Conservation (phyloP, 1,140 invertebrate species). For the Macrotrachela quadricornifera region DNA sequence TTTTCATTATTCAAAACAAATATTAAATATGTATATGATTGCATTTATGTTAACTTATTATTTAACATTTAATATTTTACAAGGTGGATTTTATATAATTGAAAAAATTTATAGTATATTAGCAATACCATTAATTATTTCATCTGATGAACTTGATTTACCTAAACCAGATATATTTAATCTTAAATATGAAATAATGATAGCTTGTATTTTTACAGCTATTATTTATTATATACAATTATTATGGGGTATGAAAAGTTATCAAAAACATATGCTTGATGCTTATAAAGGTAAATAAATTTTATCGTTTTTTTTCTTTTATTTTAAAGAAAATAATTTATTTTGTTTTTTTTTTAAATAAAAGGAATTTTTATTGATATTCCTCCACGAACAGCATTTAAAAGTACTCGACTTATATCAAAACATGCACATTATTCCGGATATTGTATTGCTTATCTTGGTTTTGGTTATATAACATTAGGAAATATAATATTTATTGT, state of each 20-base stretch:
- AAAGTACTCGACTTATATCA: background rate
- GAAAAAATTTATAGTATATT: no score
- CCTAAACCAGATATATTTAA: background rate
- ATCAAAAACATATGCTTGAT: constrained; percentile 4
- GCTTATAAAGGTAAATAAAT: background rate
- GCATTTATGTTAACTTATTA: constrained; percentile 7
- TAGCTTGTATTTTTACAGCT: constrained; percentile 1
- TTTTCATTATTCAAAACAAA: constrained; percentile 6
- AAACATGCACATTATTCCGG: background rate
- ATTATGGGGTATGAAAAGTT: constrained; percentile 1
- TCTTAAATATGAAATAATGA: background rate
- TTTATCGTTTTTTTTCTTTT: no score
- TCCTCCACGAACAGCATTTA: background rate
- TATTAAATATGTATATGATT: constrained; percentile 6
- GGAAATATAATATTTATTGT: background rate
- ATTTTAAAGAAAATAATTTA: no score
- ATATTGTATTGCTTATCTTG: background rate
- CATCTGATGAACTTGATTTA: background rate
- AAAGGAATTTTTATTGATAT: background rate
- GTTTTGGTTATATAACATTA: background rate
- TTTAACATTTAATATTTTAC: background rate
- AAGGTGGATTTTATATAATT: no score
- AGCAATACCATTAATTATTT: no score
- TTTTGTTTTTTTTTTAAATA: no score
- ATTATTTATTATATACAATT: background rate